A percentile compares a stretch with the other conserved stretches of the same genome.
Conservation (phyloP, 2,888 invertebrate genomes). For the Loripinus fragilis region DNA sequence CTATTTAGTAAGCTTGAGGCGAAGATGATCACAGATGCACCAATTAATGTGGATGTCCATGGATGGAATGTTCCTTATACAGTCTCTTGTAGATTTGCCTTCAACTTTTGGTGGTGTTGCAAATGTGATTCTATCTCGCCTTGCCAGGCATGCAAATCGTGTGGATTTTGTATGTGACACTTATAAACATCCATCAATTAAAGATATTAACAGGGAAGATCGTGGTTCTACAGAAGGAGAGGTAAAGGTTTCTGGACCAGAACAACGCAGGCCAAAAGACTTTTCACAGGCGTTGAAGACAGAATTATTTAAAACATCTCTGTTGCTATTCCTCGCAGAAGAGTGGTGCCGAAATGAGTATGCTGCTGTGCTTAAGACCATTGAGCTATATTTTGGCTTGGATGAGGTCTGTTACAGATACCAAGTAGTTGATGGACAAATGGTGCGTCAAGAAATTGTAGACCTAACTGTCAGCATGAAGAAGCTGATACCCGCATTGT, state of each 20-base stretch:
- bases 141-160: not conserved
- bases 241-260: not conserved
- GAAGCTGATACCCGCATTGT: not conserved
- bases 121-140: not conserved
- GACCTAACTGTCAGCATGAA: not conserved
- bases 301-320: not conserved
- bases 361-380: not conserved
- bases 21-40: too few relatives aligned
- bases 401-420: too few relatives aligned
- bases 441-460: not conserved
- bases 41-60: too few relatives aligned
- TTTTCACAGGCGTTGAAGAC: not conserved
- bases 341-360: too few relatives aligned
- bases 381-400: not conserved
- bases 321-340: not conserved
- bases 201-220: not conserved
- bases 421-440: too few relatives aligned
- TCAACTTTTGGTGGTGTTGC: too few relatives aligned
- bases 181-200: not conserved
- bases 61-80: too few relatives aligned
- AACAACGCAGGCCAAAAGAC: not conserved
- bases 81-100: too few relatives aligned
- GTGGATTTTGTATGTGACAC: too few relatives aligned
- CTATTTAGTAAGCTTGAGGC: too few relatives aligned
- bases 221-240: not conserved